phyloP scores from a whole-genome alignment of 2,113 vertebrate species.

The Pholis gunnellus region DNA sequence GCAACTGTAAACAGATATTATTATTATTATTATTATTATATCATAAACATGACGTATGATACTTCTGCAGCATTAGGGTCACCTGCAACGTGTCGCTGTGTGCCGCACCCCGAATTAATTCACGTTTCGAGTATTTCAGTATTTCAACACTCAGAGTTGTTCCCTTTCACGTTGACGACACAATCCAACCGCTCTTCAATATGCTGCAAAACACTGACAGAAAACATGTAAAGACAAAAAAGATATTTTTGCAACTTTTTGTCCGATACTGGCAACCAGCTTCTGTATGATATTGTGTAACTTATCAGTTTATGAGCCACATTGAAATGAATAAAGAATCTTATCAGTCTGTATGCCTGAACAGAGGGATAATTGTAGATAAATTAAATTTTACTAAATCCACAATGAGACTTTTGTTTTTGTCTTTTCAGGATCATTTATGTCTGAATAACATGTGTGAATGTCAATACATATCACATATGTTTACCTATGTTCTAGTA shows the following conservation, averaged over 20 bases:
- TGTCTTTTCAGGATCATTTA: not conserved
- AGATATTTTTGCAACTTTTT: conserved; percentile 82
- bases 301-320: conserved; percentile 81
- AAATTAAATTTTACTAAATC: conserved; percentile 81
- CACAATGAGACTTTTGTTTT: conserved; percentile 20
- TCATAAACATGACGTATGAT: conserved; percentile 5
- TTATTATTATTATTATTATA: conserved; percentile 12
- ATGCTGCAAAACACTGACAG: conserved; percentile 79
- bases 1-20: conserved; percentile 20
- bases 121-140: not conserved
- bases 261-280: conserved; percentile 73
- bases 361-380: conserved; percentile 74
- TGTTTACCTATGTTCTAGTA: not conserved
- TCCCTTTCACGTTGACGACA: conserved; percentile 10
- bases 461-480: not conserved
- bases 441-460: not conserved
- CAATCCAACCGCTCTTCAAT: conserved; percentile 63
- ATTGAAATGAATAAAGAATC: conserved; percentile 75
- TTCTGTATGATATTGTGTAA: conserved; percentile 82
- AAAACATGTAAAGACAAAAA: conserved; percentile 70
- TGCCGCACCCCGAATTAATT: conserved; percentile 17
- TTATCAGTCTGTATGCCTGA: conserved; percentile 72
- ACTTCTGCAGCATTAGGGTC: not conserved
- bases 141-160: conserved; percentile 20
- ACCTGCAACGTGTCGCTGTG: conserved; percentile 17